A percentile compares a stretch with the other conserved stretches of the same genome.
Conservation (phyloP, 2,797 vertebrate species). For the Buphagus erythrorhynchus region DNA sequence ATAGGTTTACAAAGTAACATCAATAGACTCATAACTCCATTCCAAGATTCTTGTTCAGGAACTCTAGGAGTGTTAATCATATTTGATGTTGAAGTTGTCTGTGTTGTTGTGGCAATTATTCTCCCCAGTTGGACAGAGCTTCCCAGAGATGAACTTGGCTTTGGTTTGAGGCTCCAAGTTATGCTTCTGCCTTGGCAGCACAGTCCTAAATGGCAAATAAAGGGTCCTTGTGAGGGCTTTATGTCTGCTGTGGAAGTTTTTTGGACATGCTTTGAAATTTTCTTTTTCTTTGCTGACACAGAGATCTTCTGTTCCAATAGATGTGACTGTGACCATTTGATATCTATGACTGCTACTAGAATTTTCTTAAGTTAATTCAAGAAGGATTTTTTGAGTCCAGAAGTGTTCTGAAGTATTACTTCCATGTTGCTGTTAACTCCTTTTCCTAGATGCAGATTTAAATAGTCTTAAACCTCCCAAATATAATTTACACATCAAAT, state of each 20-base stretch:
- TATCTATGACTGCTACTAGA: not conserved
- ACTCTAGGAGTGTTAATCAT: not conserved
- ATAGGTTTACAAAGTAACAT: not conserved
- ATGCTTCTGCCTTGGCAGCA: not conserved
- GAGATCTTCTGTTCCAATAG: not conserved
- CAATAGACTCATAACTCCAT: not conserved
- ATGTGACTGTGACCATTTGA: not conserved
- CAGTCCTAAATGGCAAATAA: not conserved
- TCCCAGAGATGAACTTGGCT: not conserved
- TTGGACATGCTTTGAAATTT: not conserved
- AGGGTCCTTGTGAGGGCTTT: not conserved
- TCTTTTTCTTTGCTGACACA: not conserved
- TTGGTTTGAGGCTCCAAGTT: not conserved
- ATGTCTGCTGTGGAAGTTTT: not conserved
- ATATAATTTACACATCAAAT: not conserved
- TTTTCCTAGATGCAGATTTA: not conserved
- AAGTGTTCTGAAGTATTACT: not conserved
- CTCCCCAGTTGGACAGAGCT: not conserved
- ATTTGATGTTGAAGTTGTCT: not conserved
- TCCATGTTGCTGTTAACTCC: not conserved
- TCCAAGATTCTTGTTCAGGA: not conserved
- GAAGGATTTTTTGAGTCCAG: not conserved
- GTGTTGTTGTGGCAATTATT: not conserved
- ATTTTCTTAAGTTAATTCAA: not conserved
- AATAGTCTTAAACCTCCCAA: not conserved